Percentiles rank a stretch among this genome's conserved stretches.
phyloP scores from a whole-genome alignment of 2,113 vertebrate genomes.

The Hippocampus zosterae region DNA sequence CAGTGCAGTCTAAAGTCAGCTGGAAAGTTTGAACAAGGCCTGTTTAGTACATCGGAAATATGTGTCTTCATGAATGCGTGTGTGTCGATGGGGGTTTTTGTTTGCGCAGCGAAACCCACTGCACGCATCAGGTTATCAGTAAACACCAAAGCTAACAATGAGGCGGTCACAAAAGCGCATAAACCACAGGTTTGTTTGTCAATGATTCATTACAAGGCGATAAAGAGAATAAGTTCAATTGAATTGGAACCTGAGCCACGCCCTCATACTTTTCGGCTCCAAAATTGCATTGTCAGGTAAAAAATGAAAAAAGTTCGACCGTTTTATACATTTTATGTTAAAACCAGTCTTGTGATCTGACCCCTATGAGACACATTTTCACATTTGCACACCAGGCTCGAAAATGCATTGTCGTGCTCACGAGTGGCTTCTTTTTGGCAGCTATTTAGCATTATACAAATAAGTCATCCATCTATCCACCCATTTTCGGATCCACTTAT shows the following conservation, averaged over 20 bases:
- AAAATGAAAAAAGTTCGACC: no score
- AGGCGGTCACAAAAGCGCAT: background rate
- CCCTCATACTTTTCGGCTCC: background rate
- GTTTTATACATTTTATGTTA: no score
- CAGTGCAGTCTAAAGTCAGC: slow-evolving; percentile 17
- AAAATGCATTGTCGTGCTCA: background rate
- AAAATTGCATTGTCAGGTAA: background rate
- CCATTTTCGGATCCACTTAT: no score
- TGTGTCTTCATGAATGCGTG: slow-evolving; percentile 18
- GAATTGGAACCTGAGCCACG: background rate
- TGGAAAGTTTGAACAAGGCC: background rate
- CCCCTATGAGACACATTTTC: no score
- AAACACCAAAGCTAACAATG: slow-evolving; percentile 34
- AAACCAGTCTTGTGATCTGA: no score
- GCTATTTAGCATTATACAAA: no score
- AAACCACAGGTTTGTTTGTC: background rate
- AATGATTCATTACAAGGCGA: background rate
- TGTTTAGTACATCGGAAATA: background rate
- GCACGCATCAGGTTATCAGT: slow-evolving; percentile 42
- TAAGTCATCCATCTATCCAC: no score
- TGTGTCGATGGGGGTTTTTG: background rate
- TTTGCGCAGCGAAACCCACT: slow-evolving; percentile 19
- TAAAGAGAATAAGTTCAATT: background rate
- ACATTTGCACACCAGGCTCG: background rate
- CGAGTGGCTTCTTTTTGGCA: no score